Percentiles rank a stretch among this genome's conserved stretches.
Evolutionary conservation across 1,140 invertebrate species (phyloP).

Genomic region (Polypedilum pembai): DNA sequence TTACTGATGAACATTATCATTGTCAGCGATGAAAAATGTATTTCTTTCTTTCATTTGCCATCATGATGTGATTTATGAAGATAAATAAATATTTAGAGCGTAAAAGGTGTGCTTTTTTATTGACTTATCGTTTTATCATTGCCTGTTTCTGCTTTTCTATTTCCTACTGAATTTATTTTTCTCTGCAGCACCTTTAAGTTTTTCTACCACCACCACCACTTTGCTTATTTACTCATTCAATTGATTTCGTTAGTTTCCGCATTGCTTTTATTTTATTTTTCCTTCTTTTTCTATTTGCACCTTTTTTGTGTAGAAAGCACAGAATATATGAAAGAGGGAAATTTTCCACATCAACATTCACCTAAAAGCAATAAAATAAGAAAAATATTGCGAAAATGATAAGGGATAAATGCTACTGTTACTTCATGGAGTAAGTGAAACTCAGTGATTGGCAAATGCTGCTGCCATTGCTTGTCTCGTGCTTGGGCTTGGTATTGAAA

Average conservation of each 20-base stretch:
- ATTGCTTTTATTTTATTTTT: conserved; percentile 9
- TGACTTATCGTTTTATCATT: not conserved
- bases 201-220: not conserved
- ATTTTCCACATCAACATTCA: not conserved
- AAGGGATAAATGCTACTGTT: too few species aligned
- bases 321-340: not conserved
- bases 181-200: not conserved
- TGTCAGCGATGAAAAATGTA: not conserved
- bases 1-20: not conserved
- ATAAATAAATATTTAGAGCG: conserved; percentile 19
- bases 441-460: too few species aligned
- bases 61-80: conserved; percentile 13
- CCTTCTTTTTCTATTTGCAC: not conserved
- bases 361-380: too few species aligned
- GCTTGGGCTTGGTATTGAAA: too few species aligned
- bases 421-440: too few species aligned
- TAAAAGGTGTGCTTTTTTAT: conserved; percentile 4
- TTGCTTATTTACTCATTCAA: not conserved
- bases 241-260: conserved; percentile 12
- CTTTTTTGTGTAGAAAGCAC: not conserved
- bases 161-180: not conserved
- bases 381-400: too few species aligned
- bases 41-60: not conserved
- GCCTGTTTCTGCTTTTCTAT: not conserved
- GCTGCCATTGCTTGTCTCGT: too few species aligned